Base-by-base conservation (phyloP, 2,888 invertebrate genomes). In the Tipula vernalis region DNA sequence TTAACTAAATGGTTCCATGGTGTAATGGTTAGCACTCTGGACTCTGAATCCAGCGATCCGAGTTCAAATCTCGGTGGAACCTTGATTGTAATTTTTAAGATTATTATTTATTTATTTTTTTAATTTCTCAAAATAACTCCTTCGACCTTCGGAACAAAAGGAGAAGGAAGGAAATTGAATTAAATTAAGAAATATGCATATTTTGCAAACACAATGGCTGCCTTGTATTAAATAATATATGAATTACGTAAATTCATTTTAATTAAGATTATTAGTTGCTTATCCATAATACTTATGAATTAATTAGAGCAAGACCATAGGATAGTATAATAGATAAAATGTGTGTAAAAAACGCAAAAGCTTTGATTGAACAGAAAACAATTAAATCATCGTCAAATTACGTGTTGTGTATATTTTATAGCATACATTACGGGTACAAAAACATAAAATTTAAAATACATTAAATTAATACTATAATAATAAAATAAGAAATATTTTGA, bases 21-120 rank as follows among this genome's bases (percentile, higher is more conserved):
- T 86, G 86, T 86, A 86, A 86, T 86, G 86, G 86, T 86, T 86
- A 86, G 86, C 86, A 86, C 86, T 86, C 86, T 86, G 86, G 86
- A 86, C 86, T 86, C 86, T 86, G 86, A 86, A 86, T 86, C 86
- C 86, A 86, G 86, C 86, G 86, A 86, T 86, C 86, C 86, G 86
- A 86, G 86, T 86, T 86, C 86, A 86, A 86, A 86, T 86, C 86
- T 86, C 86, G 86, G 86, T 86, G 51, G 86, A 86, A 86, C 86
- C 86, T 86, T 6, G 39, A 8, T 84, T 28, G 28, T n/a, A n/a
- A n/a, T 36, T 84, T 84, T n/a, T n/a, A n/a, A n/a, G n/a, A n/a
- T n/a, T n/a, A n/a, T n/a, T n/a, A n/a, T n/a, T 84, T 2, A n/a
- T 15, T 39, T n/a, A 36, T 36, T n/a, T 83, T 36, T 36, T 36